Base-by-base conservation (phyloP, 64 coral and sea anemone species). In the Montipora efflorescens region DNA sequence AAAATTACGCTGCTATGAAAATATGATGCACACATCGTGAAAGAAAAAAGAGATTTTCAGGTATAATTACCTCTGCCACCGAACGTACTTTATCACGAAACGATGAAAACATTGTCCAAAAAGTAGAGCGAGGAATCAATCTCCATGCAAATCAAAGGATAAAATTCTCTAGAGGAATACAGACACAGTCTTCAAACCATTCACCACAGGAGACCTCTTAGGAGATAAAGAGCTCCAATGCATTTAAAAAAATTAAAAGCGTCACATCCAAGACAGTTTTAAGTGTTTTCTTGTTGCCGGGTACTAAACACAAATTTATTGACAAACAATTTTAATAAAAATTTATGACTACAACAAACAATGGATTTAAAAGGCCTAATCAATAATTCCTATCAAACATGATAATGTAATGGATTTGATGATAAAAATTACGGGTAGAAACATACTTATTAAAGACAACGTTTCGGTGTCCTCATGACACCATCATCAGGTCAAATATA, bases 41-140 rank as follows among this genome's bases (percentile, higher is more conserved):
- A 57, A 84, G 64, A 47, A 23, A n/a, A 22, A 84, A n/a, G 14
- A 1, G 13, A 75, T 59, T 67, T 47, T 48, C 67, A 21, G 22
- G 7, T 23, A 18, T 4, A 18, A 25, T 86, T 94, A 97, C 95
- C 95, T 97, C 95, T 1, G 92, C 87, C 12, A 92, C 89, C 15
- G 76, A 73, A 5, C 58, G 74, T 10, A 97, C 61, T 77, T 92
- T 93, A 47, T 97, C 89, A 1, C 92, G 92, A 82, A 97, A 92
- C 5, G 88, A 79, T 67, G 89, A 49, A 77, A 97, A 91, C 95
- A 97, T 97, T 18, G 19, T 88, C 22, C 48, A 52, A 4, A 76
- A 84, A 50, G 11, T 46, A 19, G 47, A 19, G 59, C 5, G 48
- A 1, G 59, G 5, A 19, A 51, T 76, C 5, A 90, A 45, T 20